Evolutionary conservation across 2,888 invertebrate genomes (phyloP), one percentile per base, ranked within the genome.

Genomic region (Spatulosminthurus flaviceps): DNA sequence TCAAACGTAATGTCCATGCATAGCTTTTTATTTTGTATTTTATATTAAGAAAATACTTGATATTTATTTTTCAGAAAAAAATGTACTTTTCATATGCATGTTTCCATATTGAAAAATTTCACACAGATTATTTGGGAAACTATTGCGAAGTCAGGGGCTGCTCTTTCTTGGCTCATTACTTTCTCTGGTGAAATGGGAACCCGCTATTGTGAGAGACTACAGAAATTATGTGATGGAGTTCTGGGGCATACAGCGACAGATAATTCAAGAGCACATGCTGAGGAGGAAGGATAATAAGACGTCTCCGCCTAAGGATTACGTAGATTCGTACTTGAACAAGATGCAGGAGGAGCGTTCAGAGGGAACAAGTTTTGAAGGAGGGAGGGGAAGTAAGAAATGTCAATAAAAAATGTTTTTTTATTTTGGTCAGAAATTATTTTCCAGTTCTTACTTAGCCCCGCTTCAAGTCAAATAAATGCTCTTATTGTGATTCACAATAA

Each of bases 331-430:
- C 16, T 51, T 51, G 51, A 51, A 5, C 16, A 51, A 51, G 16
- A 51, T 51, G 51, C 5, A 51, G 16, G 7, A 51, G 19, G 16
- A 13, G 51, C 1, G 19, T 5, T 51, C 51, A 16, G 4, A 19
- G 51, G 51, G 51, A 9, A 51, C 7, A 9, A 51, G 51, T 51
- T 51, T 51, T 51, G 51, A 51, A 51, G 51, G 51, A n/a, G 51
- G 1, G 16, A 51, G 9, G 4, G 51, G 51, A 16, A 51, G 51
- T 51, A 34, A 34, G 34, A 34, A 34, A 34, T n/a, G n/a, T n/a
- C n/a, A n/a, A n/a, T n/a, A n/a, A n/a, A n/a, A n/a, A n/a, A n/a
- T n/a, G n/a, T n/a, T n/a, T n/a, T n/a, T n/a, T n/a, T n/a, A n/a
- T n/a, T n/a, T n/a, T n/a, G n/a, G n/a, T n/a, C n/a, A n/a, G n/a